Conservation (phyloP, 2,797 vertebrate species). For the Rhinella marina region DNA sequence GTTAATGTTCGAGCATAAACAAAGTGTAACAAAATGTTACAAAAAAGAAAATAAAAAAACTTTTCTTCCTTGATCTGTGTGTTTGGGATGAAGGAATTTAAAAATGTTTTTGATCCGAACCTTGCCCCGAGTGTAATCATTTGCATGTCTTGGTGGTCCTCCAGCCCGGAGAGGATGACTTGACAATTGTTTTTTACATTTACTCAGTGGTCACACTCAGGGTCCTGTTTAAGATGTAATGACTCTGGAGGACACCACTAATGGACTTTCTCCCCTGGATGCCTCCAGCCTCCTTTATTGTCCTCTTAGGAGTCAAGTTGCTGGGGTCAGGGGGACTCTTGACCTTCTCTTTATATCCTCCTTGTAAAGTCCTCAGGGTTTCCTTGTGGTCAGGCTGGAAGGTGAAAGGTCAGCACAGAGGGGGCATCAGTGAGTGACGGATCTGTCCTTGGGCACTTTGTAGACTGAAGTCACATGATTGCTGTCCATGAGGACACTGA, state of each 20-base stretch:
- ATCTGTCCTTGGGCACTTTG: constrained; percentile 37
- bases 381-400: constrained; percentile 30
- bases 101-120: neutral
- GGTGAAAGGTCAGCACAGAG: constrained; percentile 41
- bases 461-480: constrained; percentile 27
- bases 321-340: constrained; percentile 13
- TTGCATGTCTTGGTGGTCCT: neutral
- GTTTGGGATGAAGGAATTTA: neutral
- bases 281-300: constrained; percentile 18
- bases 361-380: constrained; percentile 44
- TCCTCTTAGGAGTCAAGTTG: constrained; percentile 31
- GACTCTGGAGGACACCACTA: neutral
- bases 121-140: neutral
- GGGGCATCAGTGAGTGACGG: constrained; percentile 28
- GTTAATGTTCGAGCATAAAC: too few species aligned
- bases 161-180: neutral
- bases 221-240: neutral
- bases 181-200: neutral
- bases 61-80: neutral
- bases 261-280: constrained; percentile 1
- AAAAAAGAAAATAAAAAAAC: neutral
- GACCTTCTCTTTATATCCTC: constrained; percentile 39
- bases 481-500: constrained; percentile 4
- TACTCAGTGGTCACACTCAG: neutral
- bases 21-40: neutral